Conservation (phyloP, 2,797 vertebrate species). For the Mormyrops boulengeri region DNA sequence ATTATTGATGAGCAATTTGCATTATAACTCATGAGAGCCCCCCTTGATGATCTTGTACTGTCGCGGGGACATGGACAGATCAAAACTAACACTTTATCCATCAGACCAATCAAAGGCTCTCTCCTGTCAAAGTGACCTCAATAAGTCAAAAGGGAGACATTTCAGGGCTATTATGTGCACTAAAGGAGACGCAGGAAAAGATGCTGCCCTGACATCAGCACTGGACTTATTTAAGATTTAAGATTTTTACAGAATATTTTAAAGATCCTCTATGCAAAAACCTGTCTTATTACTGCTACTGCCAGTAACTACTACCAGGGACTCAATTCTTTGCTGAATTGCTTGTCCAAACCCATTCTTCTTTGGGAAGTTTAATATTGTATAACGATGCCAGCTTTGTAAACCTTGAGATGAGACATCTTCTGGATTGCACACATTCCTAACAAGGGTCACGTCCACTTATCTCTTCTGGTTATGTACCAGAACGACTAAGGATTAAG, state of each 20-base stretch:
- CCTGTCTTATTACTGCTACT: not conserved
- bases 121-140: not conserved
- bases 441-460: not conserved
- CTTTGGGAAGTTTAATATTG: not conserved
- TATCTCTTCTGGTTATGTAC: not conserved
- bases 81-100: not conserved
- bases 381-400: not conserved
- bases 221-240: not conserved
- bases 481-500: not conserved
- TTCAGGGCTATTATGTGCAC: not conserved
- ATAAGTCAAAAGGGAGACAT: not conserved
- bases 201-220: not conserved
- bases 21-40: not conserved
- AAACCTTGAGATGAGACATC: not conserved
- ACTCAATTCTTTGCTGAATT: not conserved
- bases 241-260: not conserved
- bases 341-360: not conserved
- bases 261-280: not conserved
- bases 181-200: not conserved
- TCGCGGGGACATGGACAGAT: not conserved
- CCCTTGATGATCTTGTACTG: not conserved
- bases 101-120: not conserved
- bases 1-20: not conserved
- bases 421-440: not conserved
- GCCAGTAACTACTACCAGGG: not conserved